A percentile compares a stretch with the other conserved stretches of the same genome.
phyloP scores from a whole-genome alignment of 2,797 vertebrate genomes.

The Nyctibius grandis region DNA sequence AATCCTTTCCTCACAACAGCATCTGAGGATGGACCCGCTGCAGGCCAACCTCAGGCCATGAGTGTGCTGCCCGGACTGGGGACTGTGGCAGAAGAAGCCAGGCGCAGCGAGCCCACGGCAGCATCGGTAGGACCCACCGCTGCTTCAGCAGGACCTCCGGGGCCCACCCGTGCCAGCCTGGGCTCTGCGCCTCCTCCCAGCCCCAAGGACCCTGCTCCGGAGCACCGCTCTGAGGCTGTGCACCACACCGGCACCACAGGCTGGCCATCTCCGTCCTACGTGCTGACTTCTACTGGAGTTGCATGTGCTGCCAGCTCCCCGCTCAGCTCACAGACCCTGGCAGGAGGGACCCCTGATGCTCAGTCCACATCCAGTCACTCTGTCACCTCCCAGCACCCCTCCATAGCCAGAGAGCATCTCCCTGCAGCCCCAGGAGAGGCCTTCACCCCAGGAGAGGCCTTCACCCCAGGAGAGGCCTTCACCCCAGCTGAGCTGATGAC shows the following conservation, averaged over 20 bases:
- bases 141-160: background rate
- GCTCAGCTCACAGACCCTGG: background rate
- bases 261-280: background rate
- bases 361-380: accelerated
- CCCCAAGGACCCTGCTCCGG: accelerated
- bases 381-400: background rate
- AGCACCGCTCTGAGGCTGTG: background rate
- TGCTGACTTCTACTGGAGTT: accelerated
- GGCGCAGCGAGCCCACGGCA: background rate
- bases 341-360: background rate
- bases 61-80: background rate
- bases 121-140: accelerated
- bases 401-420: background rate
- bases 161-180: background rate
- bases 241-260: accelerated
- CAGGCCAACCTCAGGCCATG: background rate
- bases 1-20: background rate
- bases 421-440: background rate
- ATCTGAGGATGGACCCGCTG: background rate
- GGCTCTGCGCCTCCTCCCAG: background rate
- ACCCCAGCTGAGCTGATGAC: accelerated
- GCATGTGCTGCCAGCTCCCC: accelerated
- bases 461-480: background rate
- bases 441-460: background rate
- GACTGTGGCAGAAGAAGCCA: background rate